Evolutionary conservation across 2,797 vertebrate species (phyloP).

Genomic region (Vultur gryphus): DNA sequence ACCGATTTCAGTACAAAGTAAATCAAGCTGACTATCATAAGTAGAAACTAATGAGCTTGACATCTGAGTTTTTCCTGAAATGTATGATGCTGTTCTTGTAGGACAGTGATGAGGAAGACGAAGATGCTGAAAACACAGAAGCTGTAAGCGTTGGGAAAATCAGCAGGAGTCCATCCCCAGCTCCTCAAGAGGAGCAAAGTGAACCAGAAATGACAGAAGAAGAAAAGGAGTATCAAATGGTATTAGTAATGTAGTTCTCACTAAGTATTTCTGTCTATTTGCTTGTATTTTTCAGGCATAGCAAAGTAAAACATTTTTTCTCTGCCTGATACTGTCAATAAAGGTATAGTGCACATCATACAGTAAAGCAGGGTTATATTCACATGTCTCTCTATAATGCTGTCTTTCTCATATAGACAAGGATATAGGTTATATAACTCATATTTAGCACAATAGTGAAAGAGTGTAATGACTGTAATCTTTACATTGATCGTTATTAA

Average conservation of each 20-base stretch:
- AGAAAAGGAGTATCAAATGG: slow-evolving; percentile 95
- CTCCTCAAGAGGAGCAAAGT: slow-evolving; percentile 87
- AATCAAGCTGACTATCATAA: not conserved
- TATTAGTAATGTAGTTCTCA: slow-evolving; percentile 60
- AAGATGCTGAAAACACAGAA: slow-evolving; percentile 80
- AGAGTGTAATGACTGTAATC: not conserved
- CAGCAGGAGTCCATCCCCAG: slow-evolving; percentile 86
- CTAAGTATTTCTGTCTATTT: not conserved
- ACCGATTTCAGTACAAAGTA: not conserved
- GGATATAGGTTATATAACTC: not conserved
- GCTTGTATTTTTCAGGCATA: not conserved
- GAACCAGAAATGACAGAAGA: slow-evolving; percentile 98
- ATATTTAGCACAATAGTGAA: not conserved
- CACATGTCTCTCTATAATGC: not conserved
- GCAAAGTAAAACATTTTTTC: not conserved
- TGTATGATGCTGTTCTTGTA: slow-evolving; percentile 26
- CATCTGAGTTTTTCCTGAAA: not conserved
- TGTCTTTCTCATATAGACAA: not conserved
- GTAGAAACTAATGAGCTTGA: not conserved
- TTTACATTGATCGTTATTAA: not conserved
- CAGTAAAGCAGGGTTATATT: not conserved
- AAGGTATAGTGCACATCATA: not conserved
- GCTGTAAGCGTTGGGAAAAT: slow-evolving; percentile 76
- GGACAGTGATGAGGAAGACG: slow-evolving; percentile 89
- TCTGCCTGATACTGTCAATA: not conserved